Conservation (phyloP, 53 echinoderm and acorn worm genomes). For the Holothuria scabra region DNA sequence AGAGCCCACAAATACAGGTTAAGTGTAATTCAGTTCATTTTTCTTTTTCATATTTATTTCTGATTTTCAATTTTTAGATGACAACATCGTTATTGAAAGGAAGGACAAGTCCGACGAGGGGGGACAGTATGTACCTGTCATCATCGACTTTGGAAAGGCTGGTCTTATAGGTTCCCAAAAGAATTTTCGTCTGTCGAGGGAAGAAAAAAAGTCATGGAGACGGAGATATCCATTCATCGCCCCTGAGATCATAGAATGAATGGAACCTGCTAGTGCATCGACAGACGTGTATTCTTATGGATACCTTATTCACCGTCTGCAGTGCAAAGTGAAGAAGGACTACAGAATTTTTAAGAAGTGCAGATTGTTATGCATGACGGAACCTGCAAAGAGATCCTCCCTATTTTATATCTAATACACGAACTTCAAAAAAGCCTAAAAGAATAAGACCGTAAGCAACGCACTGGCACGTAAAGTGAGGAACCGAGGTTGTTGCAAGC, state of each 20-base stretch:
- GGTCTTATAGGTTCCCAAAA: slow-evolving; percentile 7
- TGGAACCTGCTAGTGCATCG: slow-evolving; percentile 7
- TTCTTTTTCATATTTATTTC: not conserved
- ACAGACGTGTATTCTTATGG: slow-evolving; percentile 22
- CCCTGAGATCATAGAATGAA: slow-evolving; percentile 8
- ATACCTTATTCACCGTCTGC: slow-evolving; percentile 4
- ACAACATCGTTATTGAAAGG: slow-evolving; percentile 14
- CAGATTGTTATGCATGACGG: not conserved
- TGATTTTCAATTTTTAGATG: not conserved
- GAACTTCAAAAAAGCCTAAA: slow-evolving; percentile 2
- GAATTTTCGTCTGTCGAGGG: slow-evolving; percentile 13
- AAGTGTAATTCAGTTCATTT: not conserved
- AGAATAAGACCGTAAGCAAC: not conserved
- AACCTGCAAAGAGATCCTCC: slow-evolving; percentile 23
- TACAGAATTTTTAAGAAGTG: slow-evolving; percentile 16
- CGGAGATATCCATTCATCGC: slow-evolving; percentile 6
- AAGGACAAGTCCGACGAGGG: not conserved
- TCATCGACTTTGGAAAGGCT: slow-evolving; percentile 17
- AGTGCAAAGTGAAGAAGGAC: not conserved
- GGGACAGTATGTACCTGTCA: not conserved
- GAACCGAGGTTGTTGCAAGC: too few species aligned
- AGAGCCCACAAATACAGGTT: too few species aligned
- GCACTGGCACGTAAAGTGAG: not conserved
- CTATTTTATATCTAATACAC: slow-evolving; percentile 12
- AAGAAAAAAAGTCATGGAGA: slow-evolving; percentile 7